phyloP scores from a whole-genome alignment of 1,140 invertebrate genomes.

The Globodera rostochiensis region DNA sequence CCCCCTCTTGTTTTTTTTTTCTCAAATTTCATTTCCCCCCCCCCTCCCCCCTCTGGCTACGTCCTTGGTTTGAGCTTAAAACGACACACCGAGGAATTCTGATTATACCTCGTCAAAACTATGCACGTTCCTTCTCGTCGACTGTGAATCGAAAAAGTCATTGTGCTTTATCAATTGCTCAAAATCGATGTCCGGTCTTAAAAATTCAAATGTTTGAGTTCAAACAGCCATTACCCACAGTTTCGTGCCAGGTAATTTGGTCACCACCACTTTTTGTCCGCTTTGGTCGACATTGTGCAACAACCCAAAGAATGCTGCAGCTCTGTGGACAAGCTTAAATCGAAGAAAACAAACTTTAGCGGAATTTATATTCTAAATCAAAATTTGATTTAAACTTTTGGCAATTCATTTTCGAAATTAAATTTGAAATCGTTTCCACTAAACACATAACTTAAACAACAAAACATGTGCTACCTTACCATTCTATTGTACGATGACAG shows the following conservation, averaged over 20 bases:
- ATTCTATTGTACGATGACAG: slow-evolving; percentile 45
- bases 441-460: too few relatives aligned
- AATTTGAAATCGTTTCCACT: too few relatives aligned
- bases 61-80: too few relatives aligned
- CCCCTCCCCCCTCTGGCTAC: too few relatives aligned
- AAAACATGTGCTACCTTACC: slow-evolving; percentile 10
- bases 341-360: background rate
- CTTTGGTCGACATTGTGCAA: slow-evolving; percentile 43
- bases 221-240: slow-evolving; percentile 16
- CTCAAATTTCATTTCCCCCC: too few relatives aligned
- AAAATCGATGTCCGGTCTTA: slow-evolving; percentile 35
- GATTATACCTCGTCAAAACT: slow-evolving; percentile 42
- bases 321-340: slow-evolving; percentile 37
- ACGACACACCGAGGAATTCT: too few relatives aligned
- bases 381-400: too few relatives aligned
- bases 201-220: slow-evolving; percentile 7
- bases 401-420: too few relatives aligned
- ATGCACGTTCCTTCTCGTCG: slow-evolving; percentile 39
- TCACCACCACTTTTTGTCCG: slow-evolving; percentile 40
- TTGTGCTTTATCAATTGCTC: slow-evolving; percentile 34
- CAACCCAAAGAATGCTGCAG: slow-evolving; percentile 44
- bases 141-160: slow-evolving; percentile 10
- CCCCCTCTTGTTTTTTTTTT: too few relatives aligned
- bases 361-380: too few relatives aligned
- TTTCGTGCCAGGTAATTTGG: slow-evolving; percentile 36